Conservation (phyloP, 2,797 vertebrate species). For the Enteromius unitaeniatus region DNA sequence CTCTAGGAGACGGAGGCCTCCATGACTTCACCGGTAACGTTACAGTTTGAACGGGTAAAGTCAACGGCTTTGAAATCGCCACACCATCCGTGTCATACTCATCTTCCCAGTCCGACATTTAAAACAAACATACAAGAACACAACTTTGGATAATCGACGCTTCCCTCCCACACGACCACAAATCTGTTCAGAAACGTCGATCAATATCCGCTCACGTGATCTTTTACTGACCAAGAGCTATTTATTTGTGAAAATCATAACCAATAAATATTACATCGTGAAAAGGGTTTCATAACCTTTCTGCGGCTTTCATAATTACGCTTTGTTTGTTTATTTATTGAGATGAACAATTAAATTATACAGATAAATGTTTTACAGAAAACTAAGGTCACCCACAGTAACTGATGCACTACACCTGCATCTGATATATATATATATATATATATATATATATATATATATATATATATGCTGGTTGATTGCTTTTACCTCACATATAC, state of each 20-base stretch:
- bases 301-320: too few relatives aligned
- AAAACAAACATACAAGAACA: background rate
- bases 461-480: background rate
- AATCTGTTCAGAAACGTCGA: background rate
- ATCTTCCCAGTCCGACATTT: constrained; percentile 82
- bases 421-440: background rate
- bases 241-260: background rate
- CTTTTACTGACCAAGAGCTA: background rate
- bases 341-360: background rate
- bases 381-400: background rate
- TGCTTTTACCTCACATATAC: background rate
- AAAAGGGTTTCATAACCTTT: background rate
- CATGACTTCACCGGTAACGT: background rate
- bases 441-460: background rate
- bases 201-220: constrained; percentile 50
- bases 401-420: background rate
- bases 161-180: background rate
- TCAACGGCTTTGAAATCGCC: constrained; percentile 35
- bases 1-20: accelerated
- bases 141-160: background rate
- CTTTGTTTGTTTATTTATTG: too few relatives aligned
- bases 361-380: background rate
- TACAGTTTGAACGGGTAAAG: background rate
- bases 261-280: background rate
- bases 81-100: constrained; percentile 63